Evolutionary conservation across 2,797 vertebrate species (phyloP), one percentile per base, ranked within the genome.

Genomic region (Centroberyx gerrardi): DNA sequence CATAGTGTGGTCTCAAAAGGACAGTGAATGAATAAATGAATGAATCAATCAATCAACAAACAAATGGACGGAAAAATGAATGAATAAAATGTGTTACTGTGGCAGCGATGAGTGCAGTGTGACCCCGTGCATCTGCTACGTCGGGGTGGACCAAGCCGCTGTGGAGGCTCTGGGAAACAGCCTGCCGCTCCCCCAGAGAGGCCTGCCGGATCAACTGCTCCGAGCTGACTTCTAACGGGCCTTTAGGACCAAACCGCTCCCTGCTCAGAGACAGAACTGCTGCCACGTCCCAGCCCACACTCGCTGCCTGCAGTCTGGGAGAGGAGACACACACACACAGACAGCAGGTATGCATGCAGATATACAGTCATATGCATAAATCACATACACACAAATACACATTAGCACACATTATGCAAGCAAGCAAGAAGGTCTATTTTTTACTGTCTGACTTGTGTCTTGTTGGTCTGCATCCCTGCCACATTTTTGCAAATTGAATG

Each of bases 71-170:
- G 33, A 29, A 12, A 13, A 18, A 22, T 36, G 15, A 17, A 36
- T 62, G 33, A 61, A 33, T 36, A 8, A 2, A 12, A 46, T 48
- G 17, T 49, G 85, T 94, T 94, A 98, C 97, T 1, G 96, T 87
- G 2, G 97, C 97, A 4, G 95, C 95, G 0, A 96, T 95, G 0
- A 98, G 94, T 2, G 94, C 94, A 0, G 94, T 96, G 84, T 96
- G 91, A 60, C 96, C 96, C 0, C 33, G 85, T 1, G 88, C 83
- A 33, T 98, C 97, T 0, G 94, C 94, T 13, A 97, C 90, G 0
- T 98, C 94, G 0, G 96, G 94, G 51, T 93, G 91, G 60, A 92
- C 94, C 12, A 92, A 78, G 44, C 89, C 77, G 0, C 84, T 82
- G 52, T 67, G 84, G 62, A 98, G 89, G 58, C 94, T 84, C 3